phyloP scores from a whole-genome alignment of 2,113 vertebrate species.

The Artemisiospiza belli region DNA sequence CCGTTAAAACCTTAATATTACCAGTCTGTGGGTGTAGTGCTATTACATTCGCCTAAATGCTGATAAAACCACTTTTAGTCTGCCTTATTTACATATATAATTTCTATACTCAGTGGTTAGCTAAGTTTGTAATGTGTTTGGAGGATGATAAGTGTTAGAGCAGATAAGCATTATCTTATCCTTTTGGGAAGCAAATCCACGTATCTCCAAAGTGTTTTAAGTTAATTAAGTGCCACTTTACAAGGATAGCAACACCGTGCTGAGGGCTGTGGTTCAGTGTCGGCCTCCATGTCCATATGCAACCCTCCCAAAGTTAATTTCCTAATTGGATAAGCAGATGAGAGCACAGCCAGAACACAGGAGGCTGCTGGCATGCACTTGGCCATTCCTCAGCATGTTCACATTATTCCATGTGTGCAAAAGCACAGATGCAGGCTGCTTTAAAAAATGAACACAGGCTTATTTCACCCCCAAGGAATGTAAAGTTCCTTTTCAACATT shows the following conservation, averaged over 20 bases:
- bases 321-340: slow-evolving; percentile 23
- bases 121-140: slow-evolving; percentile 13
- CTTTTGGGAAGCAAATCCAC: slow-evolving; percentile 42
- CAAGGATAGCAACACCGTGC: neutral
- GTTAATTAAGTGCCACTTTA: slow-evolving; percentile 47
- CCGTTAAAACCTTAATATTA: neutral
- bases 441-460: neutral
- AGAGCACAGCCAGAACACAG: neutral
- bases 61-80: slow-evolving; percentile 1
- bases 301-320: neutral
- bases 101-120: slow-evolving; percentile 15
- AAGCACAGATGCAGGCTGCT: neutral
- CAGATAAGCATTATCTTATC: slow-evolving; percentile 44
- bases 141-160: neutral
- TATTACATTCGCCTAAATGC: neutral
- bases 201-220: slow-evolving; percentile 11
- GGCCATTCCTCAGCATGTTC: neutral
- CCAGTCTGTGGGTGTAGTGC: neutral
- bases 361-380: neutral
- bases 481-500: neutral
- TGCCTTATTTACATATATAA: slow-evolving; percentile 42
- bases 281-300: neutral
- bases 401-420: neutral
- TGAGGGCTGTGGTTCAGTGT: neutral
- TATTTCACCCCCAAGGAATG: neutral